Conservation (phyloP, 2,113 vertebrate genomes). For the Paratilapia polleni region DNA sequence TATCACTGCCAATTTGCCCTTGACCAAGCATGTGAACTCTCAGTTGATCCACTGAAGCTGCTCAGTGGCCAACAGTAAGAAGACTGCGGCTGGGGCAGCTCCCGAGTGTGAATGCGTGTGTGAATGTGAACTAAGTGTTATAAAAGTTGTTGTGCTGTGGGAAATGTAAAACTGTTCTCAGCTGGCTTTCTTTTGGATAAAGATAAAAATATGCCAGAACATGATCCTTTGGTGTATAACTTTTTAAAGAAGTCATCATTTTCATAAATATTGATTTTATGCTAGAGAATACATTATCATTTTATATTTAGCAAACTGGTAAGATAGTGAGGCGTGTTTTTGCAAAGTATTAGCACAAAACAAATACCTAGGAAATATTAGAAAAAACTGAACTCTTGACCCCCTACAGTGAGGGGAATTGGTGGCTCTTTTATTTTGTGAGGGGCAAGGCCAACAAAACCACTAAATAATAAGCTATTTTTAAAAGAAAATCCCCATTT, state of each 20-base stretch:
- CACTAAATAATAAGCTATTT: not conserved
- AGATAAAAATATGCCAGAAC: not conserved
- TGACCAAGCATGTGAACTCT: constrained; percentile 16
- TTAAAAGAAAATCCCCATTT: not conserved
- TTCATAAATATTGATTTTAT: constrained; percentile 15
- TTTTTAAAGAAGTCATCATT: not conserved
- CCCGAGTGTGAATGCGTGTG: not conserved
- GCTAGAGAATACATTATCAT: not conserved
- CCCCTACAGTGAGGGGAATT: not conserved
- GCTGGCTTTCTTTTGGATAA: not conserved
- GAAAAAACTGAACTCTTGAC: not conserved
- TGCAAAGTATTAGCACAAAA: not conserved
- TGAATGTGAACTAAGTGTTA: constrained; percentile 17
- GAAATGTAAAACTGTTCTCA: not conserved
- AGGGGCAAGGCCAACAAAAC: not conserved
- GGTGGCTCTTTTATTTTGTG: not conserved
- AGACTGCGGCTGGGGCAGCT: constrained; percentile 5
- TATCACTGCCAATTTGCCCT: constrained; percentile 25
- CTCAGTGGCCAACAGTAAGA: not conserved
- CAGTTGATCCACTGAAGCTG: not conserved
- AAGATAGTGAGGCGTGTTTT: not conserved
- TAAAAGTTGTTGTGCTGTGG: not conserved
- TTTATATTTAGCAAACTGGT: not conserved
- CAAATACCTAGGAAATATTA: not conserved
- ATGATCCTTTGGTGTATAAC: not conserved